These are phyloP conservation scores for Strigamia crassipes DNA, from an alignment of 2,888 invertebrate genomes.

Conservation along the genomic window DNA sequence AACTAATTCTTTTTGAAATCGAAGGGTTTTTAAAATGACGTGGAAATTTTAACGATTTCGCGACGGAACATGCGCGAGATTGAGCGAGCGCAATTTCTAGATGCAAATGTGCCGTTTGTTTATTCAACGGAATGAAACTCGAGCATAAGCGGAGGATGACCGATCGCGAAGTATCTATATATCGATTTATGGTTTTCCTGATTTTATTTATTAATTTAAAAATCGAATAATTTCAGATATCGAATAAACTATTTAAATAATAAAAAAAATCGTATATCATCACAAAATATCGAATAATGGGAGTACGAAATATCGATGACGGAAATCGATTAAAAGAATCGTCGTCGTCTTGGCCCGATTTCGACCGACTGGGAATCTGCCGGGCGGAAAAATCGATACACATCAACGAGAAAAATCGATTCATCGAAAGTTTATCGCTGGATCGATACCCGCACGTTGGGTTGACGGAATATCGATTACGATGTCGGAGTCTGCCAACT, in stretches of 20 bases:
- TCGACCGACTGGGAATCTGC: background rate
- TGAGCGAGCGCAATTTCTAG: background rate
- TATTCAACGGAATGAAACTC: background rate
- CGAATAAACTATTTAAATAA: background rate
- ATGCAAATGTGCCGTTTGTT: background rate
- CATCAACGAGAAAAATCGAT: background rate
- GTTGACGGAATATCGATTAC: background rate
- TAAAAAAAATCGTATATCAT: background rate
- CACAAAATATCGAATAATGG: background rate
- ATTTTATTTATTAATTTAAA: background rate
- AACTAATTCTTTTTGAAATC: too few species aligned
- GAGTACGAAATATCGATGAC: background rate
- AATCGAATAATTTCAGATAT: background rate
- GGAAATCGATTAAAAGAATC: background rate
- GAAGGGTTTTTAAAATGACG: background rate
- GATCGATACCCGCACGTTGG: background rate
- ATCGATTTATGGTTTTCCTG: background rate
- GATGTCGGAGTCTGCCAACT: background rate
- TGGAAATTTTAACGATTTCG: background rate
- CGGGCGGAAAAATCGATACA: background rate
- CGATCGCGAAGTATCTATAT: background rate
- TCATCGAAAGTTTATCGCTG: background rate
- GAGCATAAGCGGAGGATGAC: background rate
- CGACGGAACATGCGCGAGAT: background rate
- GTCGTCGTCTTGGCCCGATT: constrained; percentile 4